Base-by-base conservation (phyloP, 2,113 vertebrate genomes). In the Dolichotis patagonum region DNA sequence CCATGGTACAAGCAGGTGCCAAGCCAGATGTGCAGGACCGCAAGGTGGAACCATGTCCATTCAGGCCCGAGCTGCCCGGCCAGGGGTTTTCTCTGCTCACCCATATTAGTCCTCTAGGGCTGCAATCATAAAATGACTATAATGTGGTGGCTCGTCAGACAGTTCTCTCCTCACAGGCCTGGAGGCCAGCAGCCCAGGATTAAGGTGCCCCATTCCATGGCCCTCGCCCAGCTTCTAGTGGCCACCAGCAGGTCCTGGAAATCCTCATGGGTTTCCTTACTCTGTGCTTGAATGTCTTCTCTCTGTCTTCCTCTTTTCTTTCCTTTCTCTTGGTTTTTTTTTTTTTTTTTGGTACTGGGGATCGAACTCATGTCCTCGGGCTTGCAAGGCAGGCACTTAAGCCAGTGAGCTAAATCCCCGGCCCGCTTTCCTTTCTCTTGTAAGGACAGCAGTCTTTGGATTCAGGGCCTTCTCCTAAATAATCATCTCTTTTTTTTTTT, bases 241-340 rank as follows among this genome's bases (percentile, higher is more conserved):
- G 41, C 65, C 28, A n/a, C 81, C 30, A 1, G 8, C 10, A 5
- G 5, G 9, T 28, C 60, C 62, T 5, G 3, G 7, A 1, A 2
- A 5, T 12, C 85, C 86, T 78, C 13, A n/a, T 20, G 24, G 63
- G n/a, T 63, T 60, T 32, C 26, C 69, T 80, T 14, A 14, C 62
- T 71, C 41, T 58, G 32, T 84, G 24, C 26, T 38, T 6, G 20
- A 26, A 24, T 9, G 13, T 60, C 54, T 60, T 58, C 32, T n/a
- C 65, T 84, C 30, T 14, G 26, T 67, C 85, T 67, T 65, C 62
- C 26, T 8, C 49, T 63, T 58, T 12, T 35, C 22, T 71, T 63
- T 81, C 46, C 41, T 73, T 85, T 73, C 49, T 92, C 73, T 62
- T 49, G 46, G n/a, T n/a, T n/a, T n/a, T n/a, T n/a, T n/a, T n/a